A percentile compares a stretch with the other conserved stretches of the same genome.
phyloP scores from a whole-genome alignment of 2,797 vertebrate species.

The Hyperoplus lanceolatus region DNA sequence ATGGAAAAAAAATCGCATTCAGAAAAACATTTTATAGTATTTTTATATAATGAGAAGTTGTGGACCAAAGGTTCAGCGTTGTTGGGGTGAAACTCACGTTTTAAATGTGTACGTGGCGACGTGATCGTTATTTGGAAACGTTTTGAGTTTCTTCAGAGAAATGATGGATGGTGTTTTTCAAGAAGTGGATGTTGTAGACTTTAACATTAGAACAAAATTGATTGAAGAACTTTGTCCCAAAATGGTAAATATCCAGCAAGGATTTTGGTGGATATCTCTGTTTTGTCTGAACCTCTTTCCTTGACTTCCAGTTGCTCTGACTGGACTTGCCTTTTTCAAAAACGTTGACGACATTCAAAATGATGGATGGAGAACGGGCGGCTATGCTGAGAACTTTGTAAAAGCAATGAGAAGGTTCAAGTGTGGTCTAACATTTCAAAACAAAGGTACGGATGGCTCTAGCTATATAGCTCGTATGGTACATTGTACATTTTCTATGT shows the following conservation, averaged over 20 bases:
- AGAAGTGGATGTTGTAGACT: conserved; percentile 54
- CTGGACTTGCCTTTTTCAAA: conserved; percentile 71
- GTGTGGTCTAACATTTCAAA: conserved; percentile 73
- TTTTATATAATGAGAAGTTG: conserved; percentile 84
- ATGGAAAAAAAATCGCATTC: conserved; percentile 76
- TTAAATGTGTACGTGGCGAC: conserved; percentile 63
- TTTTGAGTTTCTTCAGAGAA: conserved; percentile 64
- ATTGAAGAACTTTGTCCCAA: conserved; percentile 57
- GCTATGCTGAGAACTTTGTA: conserved; percentile 31
- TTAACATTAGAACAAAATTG: conserved; percentile 49
- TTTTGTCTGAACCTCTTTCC: conserved; percentile 64
- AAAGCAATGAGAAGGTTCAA: conserved; percentile 45
- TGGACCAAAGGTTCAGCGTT: conserved; percentile 84
- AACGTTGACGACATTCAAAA: conserved; percentile 67
- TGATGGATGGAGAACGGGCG: conserved; percentile 48
- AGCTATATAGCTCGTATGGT: conserved; percentile 56
- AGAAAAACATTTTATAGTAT: conserved; percentile 87
- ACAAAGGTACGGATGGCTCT: conserved; percentile 52
- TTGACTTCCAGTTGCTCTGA: conserved; percentile 67
- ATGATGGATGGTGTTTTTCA: conserved; percentile 56
- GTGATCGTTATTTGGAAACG: conserved; percentile 58
- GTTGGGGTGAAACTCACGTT: conserved; percentile 76
- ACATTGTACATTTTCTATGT: conserved; percentile 64
- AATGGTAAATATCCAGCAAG: conserved; percentile 41
- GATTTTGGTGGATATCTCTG: conserved; percentile 29